Percentiles rank a stretch among this genome's conserved stretches.
Evolutionary conservation across 2,888 invertebrate genomes (phyloP).

Genomic region (Amphiduros pacificus): DNA sequence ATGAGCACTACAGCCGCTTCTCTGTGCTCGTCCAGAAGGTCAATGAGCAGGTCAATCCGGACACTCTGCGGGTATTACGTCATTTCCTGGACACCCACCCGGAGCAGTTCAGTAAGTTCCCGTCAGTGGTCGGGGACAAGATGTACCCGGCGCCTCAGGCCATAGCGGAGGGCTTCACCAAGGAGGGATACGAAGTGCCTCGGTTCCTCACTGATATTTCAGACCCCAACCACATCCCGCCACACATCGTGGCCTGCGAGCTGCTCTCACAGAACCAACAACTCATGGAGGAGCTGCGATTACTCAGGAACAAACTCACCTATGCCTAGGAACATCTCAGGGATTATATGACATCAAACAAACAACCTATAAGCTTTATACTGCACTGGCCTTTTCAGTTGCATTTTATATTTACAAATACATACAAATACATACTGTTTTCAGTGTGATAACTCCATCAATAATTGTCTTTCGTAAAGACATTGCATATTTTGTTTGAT

Average conservation of each 20-base stretch:
- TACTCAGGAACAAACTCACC: slow-evolving; percentile 6
- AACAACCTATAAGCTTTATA: too few species aligned
- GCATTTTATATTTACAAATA: too few species aligned
- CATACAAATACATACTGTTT: too few species aligned
- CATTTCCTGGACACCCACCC: slow-evolving; percentile 25
- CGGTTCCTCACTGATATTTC: slow-evolving; percentile 23
- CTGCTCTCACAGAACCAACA: slow-evolving; percentile 19
- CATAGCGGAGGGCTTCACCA: slow-evolving; percentile 8
- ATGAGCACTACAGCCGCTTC: slow-evolving; percentile 18
- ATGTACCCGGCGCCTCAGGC: slow-evolving; percentile 24
- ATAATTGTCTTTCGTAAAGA: too few species aligned
- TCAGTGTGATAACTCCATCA: too few species aligned
- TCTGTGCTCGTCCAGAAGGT: slow-evolving; percentile 13
- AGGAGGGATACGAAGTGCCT: slow-evolving; percentile 20
- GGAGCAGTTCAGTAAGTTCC: slow-evolving; percentile 25
- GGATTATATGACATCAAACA: too few species aligned
- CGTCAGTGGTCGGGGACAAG: slow-evolving; percentile 22
- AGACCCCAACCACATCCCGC: slow-evolving; percentile 24
- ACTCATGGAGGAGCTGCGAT: slow-evolving; percentile 10
- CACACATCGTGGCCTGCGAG: slow-evolving; percentile 27
- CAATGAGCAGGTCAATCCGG: slow-evolving; percentile 14
- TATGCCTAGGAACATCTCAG: too few species aligned
- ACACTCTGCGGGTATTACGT: slow-evolving; percentile 14
- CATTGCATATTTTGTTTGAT: too few species aligned
- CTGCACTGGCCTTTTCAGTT: too few species aligned